Base-by-base conservation (phyloP, 2,113 vertebrate species). In the Eurypyga helias region DNA sequence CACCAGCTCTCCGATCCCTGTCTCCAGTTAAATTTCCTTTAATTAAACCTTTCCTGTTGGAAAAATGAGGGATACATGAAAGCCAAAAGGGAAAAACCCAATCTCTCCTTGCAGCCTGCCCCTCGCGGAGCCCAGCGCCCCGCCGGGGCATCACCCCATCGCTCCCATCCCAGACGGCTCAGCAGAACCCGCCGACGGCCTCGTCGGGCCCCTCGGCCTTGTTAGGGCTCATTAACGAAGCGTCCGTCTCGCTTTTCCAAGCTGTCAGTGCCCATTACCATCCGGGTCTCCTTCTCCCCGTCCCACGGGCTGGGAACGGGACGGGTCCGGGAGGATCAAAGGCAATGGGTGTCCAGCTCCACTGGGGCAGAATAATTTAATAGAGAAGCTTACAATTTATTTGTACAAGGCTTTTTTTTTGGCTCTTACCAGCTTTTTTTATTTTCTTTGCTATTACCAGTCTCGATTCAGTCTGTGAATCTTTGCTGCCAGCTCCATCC, bases 301-400 rank as follows among this genome's bases (percentile, higher is more conserved):
- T 36, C 73, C 83, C 21, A 5, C 14, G 17, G 62, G 95, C 94
- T 97, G 96, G 89, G 91, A 96, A 94, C 82, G 38, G 93, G 79
- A 76, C 49, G 10, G 87, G 55, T 31, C 19, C 61, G 48, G 83
- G n/a, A 38, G 21, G 82, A 95, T 96, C 92, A 97, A 97, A 97
- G 93, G 83, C 78, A 2, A 3, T 3, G 89, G 90, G 91, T 80
- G 96, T 46, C 93, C 92, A 57, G 75, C 84, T 95, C 89, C 96
- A 92, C n/a, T 38, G 43, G 86, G 93, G 95, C 79, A 73, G 97
- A 97, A 97, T 45, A 96, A 97, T 98, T 97, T 97, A 97, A 98
- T 97, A 91, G 96, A 81, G 60, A 73, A 86, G 78, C 80, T 89
- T 71, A 92, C 45, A 9, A 83, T 79, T 91, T 94, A 95, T 92